phyloP scores from a whole-genome alignment of 2,797 vertebrate genomes.

The Salarias fasciatus region DNA sequence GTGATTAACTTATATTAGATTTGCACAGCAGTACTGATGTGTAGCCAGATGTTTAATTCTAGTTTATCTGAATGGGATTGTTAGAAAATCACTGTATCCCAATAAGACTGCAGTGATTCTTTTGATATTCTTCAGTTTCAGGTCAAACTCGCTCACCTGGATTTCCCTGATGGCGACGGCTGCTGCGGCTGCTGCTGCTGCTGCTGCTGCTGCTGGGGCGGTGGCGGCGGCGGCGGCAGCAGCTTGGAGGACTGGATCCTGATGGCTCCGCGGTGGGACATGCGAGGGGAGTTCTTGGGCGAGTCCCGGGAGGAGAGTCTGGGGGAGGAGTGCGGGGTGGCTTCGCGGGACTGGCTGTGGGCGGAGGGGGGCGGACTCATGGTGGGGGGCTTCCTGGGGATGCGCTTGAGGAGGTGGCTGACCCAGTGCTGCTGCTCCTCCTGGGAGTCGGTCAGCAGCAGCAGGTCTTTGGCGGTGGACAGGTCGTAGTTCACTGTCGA shows the following conservation, averaged over 20 bases:
- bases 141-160: slow-evolving; percentile 81
- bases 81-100: background rate
- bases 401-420: slow-evolving; percentile 92
- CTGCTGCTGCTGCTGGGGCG: too few species aligned
- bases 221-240: too few species aligned
- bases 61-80: background rate
- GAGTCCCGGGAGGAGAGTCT: slow-evolving; percentile 65
- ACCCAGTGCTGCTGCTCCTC: slow-evolving; percentile 97
- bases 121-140: too few species aligned
- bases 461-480: slow-evolving; percentile 94
- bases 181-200: slow-evolving; percentile 76
- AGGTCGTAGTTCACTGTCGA: slow-evolving; percentile 92
- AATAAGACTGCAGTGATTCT: background rate
- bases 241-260: slow-evolving; percentile 83
- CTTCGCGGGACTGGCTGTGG: slow-evolving; percentile 21
- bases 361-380: slow-evolving; percentile 67
- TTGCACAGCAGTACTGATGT: too few species aligned
- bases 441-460: slow-evolving; percentile 90
- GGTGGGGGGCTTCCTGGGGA: slow-evolving; percentile 91
- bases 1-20: too few species aligned
- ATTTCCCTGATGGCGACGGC: slow-evolving; percentile 83
- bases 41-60: too few species aligned
- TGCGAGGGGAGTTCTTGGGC: slow-evolving; percentile 62
- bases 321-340: background rate
- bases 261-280: slow-evolving; percentile 88